A percentile compares a stretch with the other conserved stretches of the same genome.
These are phyloP conservation scores for Elysia crispata DNA, from an alignment of 2,888 invertebrate genomes.

Conservation along the genomic window DNA sequence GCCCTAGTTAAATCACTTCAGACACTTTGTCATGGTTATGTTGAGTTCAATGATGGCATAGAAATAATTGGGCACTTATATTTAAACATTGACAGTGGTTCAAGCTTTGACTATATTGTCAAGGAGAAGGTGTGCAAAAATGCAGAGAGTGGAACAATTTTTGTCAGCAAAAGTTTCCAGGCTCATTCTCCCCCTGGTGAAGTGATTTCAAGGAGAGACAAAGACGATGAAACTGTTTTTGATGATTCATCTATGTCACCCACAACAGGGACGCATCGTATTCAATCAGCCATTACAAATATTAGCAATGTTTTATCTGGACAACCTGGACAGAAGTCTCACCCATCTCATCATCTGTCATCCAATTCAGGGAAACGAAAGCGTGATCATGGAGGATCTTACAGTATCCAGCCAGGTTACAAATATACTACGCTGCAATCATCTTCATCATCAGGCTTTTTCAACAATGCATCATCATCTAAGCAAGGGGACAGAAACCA, in stretches of 20 bases:
- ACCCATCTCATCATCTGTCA: constrained; percentile 20
- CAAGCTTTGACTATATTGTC: constrained; percentile 50
- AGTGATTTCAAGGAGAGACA: constrained; percentile 42
- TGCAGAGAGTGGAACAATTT: constrained; percentile 52
- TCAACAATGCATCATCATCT: constrained; percentile 31
- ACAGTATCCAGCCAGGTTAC: constrained; percentile 37
- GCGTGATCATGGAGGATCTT: constrained; percentile 44
- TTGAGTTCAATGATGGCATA: constrained; percentile 52
- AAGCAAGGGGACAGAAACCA: constrained; percentile 36
- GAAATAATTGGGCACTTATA: constrained; percentile 53
- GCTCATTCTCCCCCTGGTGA: constrained; percentile 50
- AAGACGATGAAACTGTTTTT: constrained; percentile 25
- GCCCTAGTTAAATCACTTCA: constrained; percentile 52
- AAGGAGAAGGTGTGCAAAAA: constrained; percentile 54
- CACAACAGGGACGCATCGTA: constrained; percentile 42
- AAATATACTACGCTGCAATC: constrained; percentile 46
- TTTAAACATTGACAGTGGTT: constrained; percentile 50
- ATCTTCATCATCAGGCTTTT: constrained; percentile 40
- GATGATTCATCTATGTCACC: constrained; percentile 46
- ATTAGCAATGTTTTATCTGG: constrained; percentile 53
- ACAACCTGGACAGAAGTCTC: constrained; percentile 39
- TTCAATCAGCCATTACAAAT: constrained; percentile 51
- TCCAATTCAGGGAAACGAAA: constrained; percentile 40
- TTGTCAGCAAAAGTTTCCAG: constrained; percentile 54
- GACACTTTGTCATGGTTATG: constrained; percentile 53